A percentile compares a stretch with the other conserved stretches of the same genome.
phyloP scores from a whole-genome alignment of 2,113 vertebrate genomes.

The Tursiops truncatus region DNA sequence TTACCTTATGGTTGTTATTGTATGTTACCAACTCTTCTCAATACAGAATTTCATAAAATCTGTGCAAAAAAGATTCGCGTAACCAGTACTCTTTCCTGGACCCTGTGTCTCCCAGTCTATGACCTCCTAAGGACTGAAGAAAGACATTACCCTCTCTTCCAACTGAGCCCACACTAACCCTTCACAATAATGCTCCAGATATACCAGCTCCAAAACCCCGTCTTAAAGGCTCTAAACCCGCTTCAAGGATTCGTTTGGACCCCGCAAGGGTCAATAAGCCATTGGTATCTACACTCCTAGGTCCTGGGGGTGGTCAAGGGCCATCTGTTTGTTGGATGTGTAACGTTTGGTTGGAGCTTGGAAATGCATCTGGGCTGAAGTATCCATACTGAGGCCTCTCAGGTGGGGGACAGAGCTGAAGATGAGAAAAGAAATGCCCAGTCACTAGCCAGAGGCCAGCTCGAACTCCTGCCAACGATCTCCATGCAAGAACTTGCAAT shows the following conservation, averaged over 20 bases:
- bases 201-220: fast-evolving
- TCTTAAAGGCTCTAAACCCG: no score
- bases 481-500: neutral
- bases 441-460: neutral
- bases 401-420: fast-evolving
- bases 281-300: neutral
- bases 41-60: neutral
- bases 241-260: neutral
- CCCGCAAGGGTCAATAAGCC: neutral
- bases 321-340: neutral
- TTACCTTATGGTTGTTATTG: neutral
- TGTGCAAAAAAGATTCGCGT: neutral
- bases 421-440: neutral
- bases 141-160: no score
- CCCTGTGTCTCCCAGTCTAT: neutral
- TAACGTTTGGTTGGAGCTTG: neutral
- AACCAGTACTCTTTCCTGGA: neutral
- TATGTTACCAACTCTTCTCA: neutral
- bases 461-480: fast-evolving
- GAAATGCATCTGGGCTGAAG: neutral
- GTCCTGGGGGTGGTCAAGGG: neutral
- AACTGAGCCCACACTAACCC: neutral
- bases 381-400: neutral
- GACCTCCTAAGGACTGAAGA: neutral
- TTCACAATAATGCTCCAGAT: neutral